Percentiles rank a stretch among this genome's conserved stretches.
Evolutionary conservation across 2,113 vertebrate species (phyloP).

Genomic region (Micronycteris hirsuta): DNA sequence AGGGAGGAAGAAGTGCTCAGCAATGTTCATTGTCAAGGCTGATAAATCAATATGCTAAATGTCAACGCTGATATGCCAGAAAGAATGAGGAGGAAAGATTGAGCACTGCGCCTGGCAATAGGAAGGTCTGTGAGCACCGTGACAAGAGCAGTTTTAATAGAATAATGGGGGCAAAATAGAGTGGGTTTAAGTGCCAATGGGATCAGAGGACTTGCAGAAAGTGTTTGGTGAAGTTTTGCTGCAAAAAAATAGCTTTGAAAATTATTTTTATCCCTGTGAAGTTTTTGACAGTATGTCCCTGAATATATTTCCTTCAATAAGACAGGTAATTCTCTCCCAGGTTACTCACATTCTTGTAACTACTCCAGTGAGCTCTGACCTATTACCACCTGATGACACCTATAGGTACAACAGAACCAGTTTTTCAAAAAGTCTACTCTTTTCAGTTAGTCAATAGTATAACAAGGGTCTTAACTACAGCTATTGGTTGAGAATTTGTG

Average conservation of each 20-base stretch:
- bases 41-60: not conserved
- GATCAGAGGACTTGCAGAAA: not conserved
- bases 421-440: not conserved
- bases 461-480: not conserved
- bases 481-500: not conserved
- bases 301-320: not conserved
- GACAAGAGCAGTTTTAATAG: not conserved
- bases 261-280: not conserved
- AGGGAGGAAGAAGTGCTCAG: not conserved
- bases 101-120: not conserved
- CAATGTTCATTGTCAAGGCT: not conserved
- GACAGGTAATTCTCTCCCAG: not conserved
- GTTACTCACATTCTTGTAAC: not conserved
- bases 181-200: not conserved
- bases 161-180: not conserved
- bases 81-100: not conserved
- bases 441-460: not conserved
- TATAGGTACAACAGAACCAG: not conserved
- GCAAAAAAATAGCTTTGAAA: not conserved
- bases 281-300: not conserved
- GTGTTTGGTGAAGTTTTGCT: not conserved
- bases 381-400: not conserved
- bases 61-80: not conserved
- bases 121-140: not conserved
- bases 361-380: not conserved